phyloP scores from a whole-genome alignment of 2,797 vertebrate species.

The Dendrocincla tyrannina region DNA sequence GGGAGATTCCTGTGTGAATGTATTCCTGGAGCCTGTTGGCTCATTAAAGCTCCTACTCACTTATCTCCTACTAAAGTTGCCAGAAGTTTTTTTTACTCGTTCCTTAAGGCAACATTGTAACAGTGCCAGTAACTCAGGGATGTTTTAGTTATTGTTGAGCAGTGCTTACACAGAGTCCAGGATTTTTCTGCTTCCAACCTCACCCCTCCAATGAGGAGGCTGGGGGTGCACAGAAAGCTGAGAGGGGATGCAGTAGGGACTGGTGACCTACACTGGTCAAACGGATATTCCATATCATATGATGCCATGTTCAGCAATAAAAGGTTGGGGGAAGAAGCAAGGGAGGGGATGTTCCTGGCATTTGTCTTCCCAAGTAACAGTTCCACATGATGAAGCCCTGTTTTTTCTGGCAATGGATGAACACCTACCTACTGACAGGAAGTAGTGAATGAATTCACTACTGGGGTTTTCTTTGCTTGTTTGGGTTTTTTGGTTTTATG shows the following conservation, averaged over 20 bases:
- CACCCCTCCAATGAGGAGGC: accelerated
- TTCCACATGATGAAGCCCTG: not conserved
- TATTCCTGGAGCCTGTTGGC: too few species aligned
- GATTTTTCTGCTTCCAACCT: not conserved
- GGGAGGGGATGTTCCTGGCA: not conserved
- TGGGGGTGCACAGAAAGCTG: not conserved
- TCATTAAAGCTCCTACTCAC: too few species aligned
- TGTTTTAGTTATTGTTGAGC: not conserved
- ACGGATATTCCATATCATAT: not conserved
- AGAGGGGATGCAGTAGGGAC: not conserved
- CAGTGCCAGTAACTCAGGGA: not conserved
- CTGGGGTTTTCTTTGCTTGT: too few species aligned
- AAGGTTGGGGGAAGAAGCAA: too few species aligned
- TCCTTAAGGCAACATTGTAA: too few species aligned
- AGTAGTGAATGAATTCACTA: accelerated
- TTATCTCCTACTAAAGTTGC: too few species aligned
- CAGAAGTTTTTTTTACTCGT: too few species aligned
- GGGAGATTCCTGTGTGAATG: too few species aligned
- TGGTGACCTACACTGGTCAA: not conserved
- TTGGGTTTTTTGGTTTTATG: too few species aligned
- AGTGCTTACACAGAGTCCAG: not conserved
- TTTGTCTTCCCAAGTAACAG: not conserved
- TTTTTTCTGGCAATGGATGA: not conserved
- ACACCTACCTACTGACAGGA: accelerated
- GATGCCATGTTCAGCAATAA: not conserved